Evolutionary conservation across 2,888 invertebrate genomes (phyloP).

Genomic region (Clivina fossor): DNA sequence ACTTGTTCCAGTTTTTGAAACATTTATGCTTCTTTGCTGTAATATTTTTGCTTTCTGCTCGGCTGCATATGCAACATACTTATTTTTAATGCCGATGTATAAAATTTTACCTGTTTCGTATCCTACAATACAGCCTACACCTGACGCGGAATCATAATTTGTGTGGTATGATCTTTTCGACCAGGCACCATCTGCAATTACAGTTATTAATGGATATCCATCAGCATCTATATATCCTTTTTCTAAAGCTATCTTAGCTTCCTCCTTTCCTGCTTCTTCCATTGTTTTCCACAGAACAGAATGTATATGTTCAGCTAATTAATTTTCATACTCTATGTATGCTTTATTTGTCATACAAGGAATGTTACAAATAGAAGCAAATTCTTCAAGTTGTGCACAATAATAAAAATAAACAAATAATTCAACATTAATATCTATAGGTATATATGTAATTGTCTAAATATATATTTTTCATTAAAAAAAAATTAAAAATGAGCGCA

Average conservation of each 20-base stretch:
- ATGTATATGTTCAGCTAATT: slow-evolving; percentile 6
- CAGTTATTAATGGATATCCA: slow-evolving; percentile 33
- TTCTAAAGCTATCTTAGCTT: slow-evolving; percentile 30
- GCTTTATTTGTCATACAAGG: slow-evolving; percentile 9
- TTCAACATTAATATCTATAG: no score
- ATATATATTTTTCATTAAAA: no score
- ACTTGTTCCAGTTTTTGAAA: slow-evolving; percentile 18
- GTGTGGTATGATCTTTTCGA: slow-evolving; percentile 26
- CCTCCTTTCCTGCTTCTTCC: slow-evolving; percentile 12
- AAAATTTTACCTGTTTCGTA: slow-evolving; percentile 18
- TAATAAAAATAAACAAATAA: no score
- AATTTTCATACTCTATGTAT: neutral
- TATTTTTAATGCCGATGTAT: slow-evolving; percentile 20
- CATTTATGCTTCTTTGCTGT: slow-evolving; percentile 6
- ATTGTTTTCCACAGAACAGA: slow-evolving; percentile 9
- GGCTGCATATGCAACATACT: slow-evolving; percentile 20
- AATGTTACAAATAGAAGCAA: neutral
- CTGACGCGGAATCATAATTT: slow-evolving; percentile 11
- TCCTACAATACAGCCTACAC: slow-evolving; percentile 21
- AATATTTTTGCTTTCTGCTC: slow-evolving; percentile 6
- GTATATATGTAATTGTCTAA: no score
- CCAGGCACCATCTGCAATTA: slow-evolving; percentile 39
- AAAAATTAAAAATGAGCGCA: no score
- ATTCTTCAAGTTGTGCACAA: no score
- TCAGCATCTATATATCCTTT: slow-evolving; percentile 34